Base-by-base conservation (phyloP, 1,140 invertebrate genomes). In the Rhagoletis pomonella region DNA sequence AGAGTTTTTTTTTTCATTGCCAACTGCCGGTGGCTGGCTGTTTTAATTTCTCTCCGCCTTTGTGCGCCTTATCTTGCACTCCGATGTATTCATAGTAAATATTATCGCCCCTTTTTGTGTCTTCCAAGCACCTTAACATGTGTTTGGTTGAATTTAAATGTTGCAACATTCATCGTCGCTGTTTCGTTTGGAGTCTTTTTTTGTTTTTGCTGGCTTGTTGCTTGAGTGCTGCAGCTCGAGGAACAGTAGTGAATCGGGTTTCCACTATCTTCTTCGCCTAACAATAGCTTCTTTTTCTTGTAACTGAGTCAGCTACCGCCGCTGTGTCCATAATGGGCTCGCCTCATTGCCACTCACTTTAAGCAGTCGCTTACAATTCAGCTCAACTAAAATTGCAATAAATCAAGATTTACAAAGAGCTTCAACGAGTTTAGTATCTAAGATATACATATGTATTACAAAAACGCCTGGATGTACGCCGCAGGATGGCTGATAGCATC, bases 371-470 rank as follows among this genome's bases (percentile, higher is more conserved):
- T 62, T 86, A 9, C 84, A 39, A 86, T 86, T 86, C 58, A 9
- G 29, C 60, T 86, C 84, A 60, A 86, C 39, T 62, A 86, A 86
- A 86, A 44, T 86, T 86, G 84, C 84, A 62, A 86, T 86, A 86
- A 86, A 86, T 86, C 84, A 86, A 59, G 29, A 62, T 86, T 58
- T 47, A 81, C 73, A 81, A 81, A 81, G 73, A 81, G 73, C 17
- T 81, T 55, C 50, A 81, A 17, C 4, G 69, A 19, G 47, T 77
- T 73, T 14, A 29, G 29, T 29, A 29, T 29, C 0, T 29, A 29
- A 29, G 29, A 29, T 29, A 29, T 29, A n/a, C n/a, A n/a, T n/a
- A 29, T 29, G 29, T 55, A 5, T 2, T 55, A 5, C 50, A 5
- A 3, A 10, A 7, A 55, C 50, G 50, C 2, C 50, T 5, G 0